These are phyloP conservation scores for Tipula unca DNA, from an alignment of 2,888 invertebrate species.

Conservation along the genomic window DNA sequence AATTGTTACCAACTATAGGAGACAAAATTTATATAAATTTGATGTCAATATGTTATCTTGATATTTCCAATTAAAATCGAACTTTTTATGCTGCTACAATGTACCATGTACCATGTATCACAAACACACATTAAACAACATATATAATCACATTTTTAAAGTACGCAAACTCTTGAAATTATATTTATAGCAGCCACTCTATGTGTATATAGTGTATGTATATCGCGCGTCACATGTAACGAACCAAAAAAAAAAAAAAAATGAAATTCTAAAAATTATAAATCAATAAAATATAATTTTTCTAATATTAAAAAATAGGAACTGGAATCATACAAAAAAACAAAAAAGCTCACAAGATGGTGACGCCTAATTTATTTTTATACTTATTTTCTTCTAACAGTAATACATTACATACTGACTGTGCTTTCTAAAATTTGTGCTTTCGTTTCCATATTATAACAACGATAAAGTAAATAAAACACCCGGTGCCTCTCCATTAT, in stretches of 20 bases:
- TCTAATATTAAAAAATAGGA: not conserved
- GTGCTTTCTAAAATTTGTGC: not conserved
- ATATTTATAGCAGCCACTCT: not conserved
- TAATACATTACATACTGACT: not conserved
- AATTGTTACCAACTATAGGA: not conserved
- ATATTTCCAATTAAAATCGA: conserved; percentile 8
- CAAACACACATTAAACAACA: not conserved
- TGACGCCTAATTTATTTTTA: not conserved
- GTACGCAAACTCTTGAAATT: not conserved
- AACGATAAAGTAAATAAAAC: not conserved
- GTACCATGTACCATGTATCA: not conserved
- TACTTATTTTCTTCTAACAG: not conserved
- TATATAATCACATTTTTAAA: not conserved
- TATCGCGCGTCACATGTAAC: not conserved
- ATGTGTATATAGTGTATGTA: not conserved
- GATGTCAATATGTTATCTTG: not conserved
- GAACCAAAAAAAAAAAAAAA: too few species aligned
- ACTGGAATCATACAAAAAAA: not conserved
- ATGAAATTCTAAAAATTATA: not conserved
- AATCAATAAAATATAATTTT: conserved; percentile 3
- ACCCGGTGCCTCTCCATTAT: not conserved
- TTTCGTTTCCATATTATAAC: not conserved
- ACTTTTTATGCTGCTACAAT: not conserved
- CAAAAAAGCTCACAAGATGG: not conserved
- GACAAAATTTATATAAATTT: not conserved